Evolutionary conservation across 2,113 vertebrate genomes (phyloP).

Genomic region (Cochlearius cochlearius): DNA sequence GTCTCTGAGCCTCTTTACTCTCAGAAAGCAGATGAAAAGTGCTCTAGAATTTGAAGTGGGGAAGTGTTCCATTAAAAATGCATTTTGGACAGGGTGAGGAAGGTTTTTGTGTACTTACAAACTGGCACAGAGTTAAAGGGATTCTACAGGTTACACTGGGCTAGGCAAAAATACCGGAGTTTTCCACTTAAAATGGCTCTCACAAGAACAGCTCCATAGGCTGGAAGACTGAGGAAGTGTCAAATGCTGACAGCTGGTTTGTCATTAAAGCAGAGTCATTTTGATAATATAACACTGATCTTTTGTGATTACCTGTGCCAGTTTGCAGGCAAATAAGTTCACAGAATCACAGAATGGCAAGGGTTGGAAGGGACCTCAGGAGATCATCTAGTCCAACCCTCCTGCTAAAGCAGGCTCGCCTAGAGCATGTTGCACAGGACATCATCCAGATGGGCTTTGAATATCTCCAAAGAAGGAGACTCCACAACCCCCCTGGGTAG

Average conservation of each 20-base stretch:
- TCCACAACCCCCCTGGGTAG: too few relatives aligned
- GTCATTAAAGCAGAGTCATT: background rate
- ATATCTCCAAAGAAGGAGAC: too few relatives aligned
- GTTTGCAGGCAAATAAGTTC: background rate
- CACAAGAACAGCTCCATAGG: background rate
- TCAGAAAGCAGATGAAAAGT: background rate
- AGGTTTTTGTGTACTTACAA: background rate
- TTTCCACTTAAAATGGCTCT: background rate
- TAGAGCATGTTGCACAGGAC: too few relatives aligned
- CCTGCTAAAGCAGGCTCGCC: too few relatives aligned
- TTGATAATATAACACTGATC: background rate
- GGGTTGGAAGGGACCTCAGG: too few relatives aligned
- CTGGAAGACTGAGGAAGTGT: background rate
- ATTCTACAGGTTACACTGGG: background rate
- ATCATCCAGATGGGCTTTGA: too few relatives aligned
- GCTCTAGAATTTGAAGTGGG: background rate
- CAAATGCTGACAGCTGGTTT: background rate
- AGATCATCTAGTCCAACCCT: too few relatives aligned
- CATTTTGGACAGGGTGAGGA: background rate
- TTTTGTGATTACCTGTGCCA: background rate
- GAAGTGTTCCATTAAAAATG: background rate
- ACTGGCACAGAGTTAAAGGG: background rate
- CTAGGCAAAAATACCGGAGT: background rate
- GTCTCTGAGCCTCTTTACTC: background rate
- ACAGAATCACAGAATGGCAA: too few relatives aligned